Conservation (phyloP, 2,113 vertebrate species). For the Parus major region DNA sequence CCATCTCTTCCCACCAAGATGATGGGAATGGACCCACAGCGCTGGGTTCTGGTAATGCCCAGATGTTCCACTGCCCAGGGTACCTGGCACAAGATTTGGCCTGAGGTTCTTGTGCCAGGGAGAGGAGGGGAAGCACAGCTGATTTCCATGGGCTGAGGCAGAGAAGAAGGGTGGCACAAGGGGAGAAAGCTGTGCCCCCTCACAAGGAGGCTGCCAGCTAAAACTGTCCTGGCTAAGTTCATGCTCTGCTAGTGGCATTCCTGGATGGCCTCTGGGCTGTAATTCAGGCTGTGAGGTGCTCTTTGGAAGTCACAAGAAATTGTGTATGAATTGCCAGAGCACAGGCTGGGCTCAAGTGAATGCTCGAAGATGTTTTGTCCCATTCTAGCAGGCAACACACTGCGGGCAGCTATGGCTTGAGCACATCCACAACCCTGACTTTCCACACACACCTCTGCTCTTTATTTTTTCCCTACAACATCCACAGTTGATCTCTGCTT, state of each 20-base stretch:
- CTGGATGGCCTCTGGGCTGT: neutral
- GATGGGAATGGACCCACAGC: neutral
- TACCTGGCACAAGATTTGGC: neutral
- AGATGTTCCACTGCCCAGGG: fast-evolving
- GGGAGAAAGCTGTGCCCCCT: neutral
- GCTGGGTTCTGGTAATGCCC: neutral
- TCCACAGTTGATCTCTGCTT: neutral
- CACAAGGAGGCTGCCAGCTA: neutral
- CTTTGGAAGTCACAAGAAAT: neutral
- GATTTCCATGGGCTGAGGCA: neutral
- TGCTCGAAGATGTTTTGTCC: neutral
- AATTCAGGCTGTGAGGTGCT: fast-evolving
- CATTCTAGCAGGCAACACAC: neutral
- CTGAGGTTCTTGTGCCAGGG: neutral
- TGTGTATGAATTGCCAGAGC: neutral
- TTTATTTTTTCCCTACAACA: neutral
- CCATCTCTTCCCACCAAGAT: neutral
- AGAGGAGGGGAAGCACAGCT: neutral
- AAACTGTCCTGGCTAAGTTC: neutral
- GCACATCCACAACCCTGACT: neutral
- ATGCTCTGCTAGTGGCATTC: neutral
- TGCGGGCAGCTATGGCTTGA: neutral
- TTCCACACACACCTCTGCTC: neutral
- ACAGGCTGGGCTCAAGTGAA: neutral
- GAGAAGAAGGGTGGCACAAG: neutral